Percentiles rank a stretch among this genome's conserved stretches.
These are phyloP conservation scores for Tipula unca DNA, from an alignment of 2,888 invertebrate genomes.

Conservation along the genomic window DNA sequence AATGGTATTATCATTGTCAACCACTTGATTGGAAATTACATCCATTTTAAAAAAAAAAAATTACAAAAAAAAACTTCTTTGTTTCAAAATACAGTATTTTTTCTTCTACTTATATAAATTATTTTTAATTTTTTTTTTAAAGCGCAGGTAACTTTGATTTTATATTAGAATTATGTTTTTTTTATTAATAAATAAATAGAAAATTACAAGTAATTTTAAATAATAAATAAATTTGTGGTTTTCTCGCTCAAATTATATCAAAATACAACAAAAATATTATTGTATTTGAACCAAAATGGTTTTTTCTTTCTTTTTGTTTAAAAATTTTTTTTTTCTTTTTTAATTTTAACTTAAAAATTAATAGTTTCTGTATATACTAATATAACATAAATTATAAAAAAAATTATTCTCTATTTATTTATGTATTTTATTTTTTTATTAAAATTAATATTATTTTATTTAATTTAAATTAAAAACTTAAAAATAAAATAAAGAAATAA, in stretches of 20 bases:
- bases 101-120: not conserved
- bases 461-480: not conserved
- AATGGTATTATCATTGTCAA: slow-evolving; percentile 1
- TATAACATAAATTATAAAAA: not conserved
- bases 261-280: not conserved
- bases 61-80: slow-evolving; percentile 2
- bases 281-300: not conserved
- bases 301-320: not conserved
- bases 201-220: not conserved
- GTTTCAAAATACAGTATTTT: slow-evolving; percentile 1
- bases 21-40: slow-evolving; percentile 17
- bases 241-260: not conserved
- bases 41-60: slow-evolving; percentile 14
- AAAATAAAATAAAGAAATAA: slow-evolving; percentile 16
- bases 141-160: slow-evolving; percentile 16
- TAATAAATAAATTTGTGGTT: not conserved
- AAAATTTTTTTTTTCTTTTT: not conserved
- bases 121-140: not conserved
- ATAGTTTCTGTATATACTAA: not conserved
- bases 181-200: not conserved
- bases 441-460: not conserved
- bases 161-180: not conserved
- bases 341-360: not conserved
- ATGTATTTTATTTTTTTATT: not conserved
- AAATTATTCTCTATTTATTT: not conserved